Base-by-base conservation (phyloP, 30 jellyfish, hydroid and myxozoan genomes). In the Catostylus mosaicus region DNA sequence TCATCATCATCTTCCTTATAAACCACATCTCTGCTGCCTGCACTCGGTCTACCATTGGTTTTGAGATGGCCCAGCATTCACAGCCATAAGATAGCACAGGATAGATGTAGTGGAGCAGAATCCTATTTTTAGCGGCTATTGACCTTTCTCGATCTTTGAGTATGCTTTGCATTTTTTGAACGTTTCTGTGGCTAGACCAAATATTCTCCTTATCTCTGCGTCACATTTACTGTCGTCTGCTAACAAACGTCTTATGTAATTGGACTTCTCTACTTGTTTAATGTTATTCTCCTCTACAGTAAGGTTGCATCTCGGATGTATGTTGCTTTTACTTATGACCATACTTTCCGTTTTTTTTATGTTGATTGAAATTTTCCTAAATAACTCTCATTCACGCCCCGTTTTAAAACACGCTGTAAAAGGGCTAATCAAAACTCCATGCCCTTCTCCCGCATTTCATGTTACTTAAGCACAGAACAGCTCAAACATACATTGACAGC, bases 41-140 rank as follows among this genome's bases (percentile, higher is more conserved):
- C 69, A 56, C 32, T 56, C 69, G 69, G 7, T 56, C 69, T 56
- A 56, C 69, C 69, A 56, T 56, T 56, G 69, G 29, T 56, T 56
- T 56, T 56, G 69, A 16, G 69, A 56, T 56, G 69, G 76, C 29
- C 76, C 76, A 23, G 76, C 76, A 63, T 63, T 63, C 76, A 11
- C 76, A 26, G 76, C 76, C 76, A 7, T 63, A 63, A 23, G 76
- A n/a, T 11, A 63, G 48, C 45, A 63, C 76, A 63, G 48, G 76
- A 63, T 63, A 68, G 69, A 56, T 56, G 69, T 26, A 56, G 69
- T 26, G n/a, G 10, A 6, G 29, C 69, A 56, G 69, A 56, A 6
- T 56, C 69, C 69, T 56, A 26, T 6, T 56, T 56, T 56, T 56
- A 56, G 69, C n/a, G 69, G 69, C n/a, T 26, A 56, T 56, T 56